phyloP scores from a whole-genome alignment of 2,113 vertebrate genomes.

The Lycocorax pyrrhopterus region DNA sequence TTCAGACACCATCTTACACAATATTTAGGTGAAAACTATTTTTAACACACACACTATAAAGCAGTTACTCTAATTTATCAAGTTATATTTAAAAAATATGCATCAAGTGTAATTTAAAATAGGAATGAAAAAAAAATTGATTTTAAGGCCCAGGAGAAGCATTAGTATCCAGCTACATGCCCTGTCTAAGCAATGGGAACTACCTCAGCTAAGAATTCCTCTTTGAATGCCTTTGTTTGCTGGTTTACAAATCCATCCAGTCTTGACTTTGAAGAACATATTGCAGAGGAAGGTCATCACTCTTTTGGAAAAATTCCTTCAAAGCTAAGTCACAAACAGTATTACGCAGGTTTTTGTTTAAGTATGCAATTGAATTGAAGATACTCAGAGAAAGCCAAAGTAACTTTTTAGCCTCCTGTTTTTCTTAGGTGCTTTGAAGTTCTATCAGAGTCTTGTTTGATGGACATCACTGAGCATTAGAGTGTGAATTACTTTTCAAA shows the following conservation, averaged over 20 bases:
- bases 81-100: background rate
- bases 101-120: background rate
- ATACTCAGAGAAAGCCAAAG: background rate
- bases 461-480: background rate
- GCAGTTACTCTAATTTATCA: background rate
- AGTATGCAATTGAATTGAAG: background rate
- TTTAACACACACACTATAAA: background rate
- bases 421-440: background rate
- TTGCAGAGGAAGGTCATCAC: background rate
- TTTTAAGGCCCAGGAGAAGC: background rate
- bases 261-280: background rate
- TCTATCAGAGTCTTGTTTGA: background rate
- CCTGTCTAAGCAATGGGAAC: background rate
- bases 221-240: background rate
- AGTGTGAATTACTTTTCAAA: background rate
- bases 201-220: background rate
- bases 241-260: background rate
- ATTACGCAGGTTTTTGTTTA: background rate
- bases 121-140: fast-evolving
- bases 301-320: background rate
- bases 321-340: background rate
- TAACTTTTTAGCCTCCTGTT: background rate
- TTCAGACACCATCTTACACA: background rate
- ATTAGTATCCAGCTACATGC: background rate
- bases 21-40: background rate